These are phyloP conservation scores for Diabrotica undecimpunctata DNA, from an alignment of 1,140 invertebrate species.

Conservation along the genomic window DNA sequence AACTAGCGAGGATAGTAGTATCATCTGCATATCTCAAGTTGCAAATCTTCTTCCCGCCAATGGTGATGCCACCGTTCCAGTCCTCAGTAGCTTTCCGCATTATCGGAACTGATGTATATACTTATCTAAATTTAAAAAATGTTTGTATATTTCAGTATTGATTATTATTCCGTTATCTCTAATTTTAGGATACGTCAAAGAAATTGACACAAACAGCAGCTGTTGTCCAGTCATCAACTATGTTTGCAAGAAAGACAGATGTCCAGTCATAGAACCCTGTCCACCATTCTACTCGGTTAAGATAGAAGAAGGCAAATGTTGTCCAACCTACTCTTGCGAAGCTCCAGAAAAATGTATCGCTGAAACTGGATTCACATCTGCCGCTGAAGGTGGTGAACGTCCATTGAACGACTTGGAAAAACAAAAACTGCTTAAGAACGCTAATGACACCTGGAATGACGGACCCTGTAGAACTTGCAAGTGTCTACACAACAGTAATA, in stretches of 20 bases:
- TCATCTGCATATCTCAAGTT: too few species aligned
- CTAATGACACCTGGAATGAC: conserved; percentile 62
- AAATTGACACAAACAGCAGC: conserved; percentile 31
- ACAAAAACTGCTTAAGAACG: conserved; percentile 50
- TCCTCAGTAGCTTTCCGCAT: too few species aligned
- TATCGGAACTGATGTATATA: too few species aligned
- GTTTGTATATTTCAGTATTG: too few species aligned
- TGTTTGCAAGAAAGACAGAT: conserved; percentile 59
- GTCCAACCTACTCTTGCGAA: conserved; percentile 62
- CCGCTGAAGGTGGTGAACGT: conserved; percentile 53
- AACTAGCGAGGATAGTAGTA: too few species aligned
- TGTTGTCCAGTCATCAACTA: conserved; percentile 64
- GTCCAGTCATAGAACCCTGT: conserved; percentile 59
- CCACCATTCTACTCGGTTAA: conserved; percentile 55
- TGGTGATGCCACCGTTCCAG: too few species aligned
- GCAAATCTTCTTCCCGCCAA: too few species aligned
- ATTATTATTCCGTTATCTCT: not conserved
- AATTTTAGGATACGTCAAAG: conserved; percentile 16
- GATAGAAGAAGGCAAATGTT: conserved; percentile 55
- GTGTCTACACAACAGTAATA: conserved; percentile 47
- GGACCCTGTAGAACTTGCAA: conserved; percentile 63
- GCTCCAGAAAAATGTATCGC: conserved; percentile 67
- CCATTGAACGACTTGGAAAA: conserved; percentile 41
- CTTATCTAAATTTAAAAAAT: too few species aligned
- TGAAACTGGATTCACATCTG: conserved; percentile 53